Evolutionary conservation across 2,797 vertebrate genomes (phyloP), one percentile per base, ranked within the genome.

Genomic region (Leuciscus waleckii): DNA sequence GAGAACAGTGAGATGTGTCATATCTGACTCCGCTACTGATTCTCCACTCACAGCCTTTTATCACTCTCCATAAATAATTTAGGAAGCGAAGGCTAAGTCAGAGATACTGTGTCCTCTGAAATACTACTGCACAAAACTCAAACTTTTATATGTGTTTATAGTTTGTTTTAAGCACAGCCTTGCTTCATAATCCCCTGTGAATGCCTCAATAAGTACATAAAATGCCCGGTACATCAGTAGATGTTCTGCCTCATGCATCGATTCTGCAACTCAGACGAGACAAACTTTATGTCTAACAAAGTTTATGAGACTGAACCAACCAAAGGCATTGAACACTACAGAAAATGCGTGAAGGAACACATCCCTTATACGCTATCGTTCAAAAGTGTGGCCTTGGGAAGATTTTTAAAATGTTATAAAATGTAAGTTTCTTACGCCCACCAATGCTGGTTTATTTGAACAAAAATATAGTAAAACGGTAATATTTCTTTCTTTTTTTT

Each of bases 241-340:
- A 58, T 63, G 13, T 63, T 82, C 10, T 82, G 13, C 11, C 54
- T 61, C 37, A 23, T 35, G 19, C 39, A 26, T 49, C 5, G 8
- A 35, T 46, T 35, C 19, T 61, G 16, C 26, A 4, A 32, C 61
- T 73, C 17, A 39, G 65, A 70, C 1, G n/a, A 39, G 43, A 54
- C 35, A 54, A 70, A 56, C 13, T 61, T 46, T 7, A 73, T 1
- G 1, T 61, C 69, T 61, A n/a, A 46, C 54, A 82, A 63, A 73
- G 54, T 82, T 73, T 73, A 73, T 61, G 70, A 63, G 17, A 56
- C 54, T 82, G 56, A n/a, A 82, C 54, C 65, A 74, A 65, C 32
- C 21, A 86, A 32, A 77, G 11, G 14, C 16, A 39, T 32, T 41
- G 17, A 29, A 23, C 21, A 49, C 39, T 41, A 21, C 26, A 21